These are phyloP conservation scores for Sphecodes monilicornis DNA, from an alignment of 2,888 invertebrate species.

Conservation along the genomic window DNA sequence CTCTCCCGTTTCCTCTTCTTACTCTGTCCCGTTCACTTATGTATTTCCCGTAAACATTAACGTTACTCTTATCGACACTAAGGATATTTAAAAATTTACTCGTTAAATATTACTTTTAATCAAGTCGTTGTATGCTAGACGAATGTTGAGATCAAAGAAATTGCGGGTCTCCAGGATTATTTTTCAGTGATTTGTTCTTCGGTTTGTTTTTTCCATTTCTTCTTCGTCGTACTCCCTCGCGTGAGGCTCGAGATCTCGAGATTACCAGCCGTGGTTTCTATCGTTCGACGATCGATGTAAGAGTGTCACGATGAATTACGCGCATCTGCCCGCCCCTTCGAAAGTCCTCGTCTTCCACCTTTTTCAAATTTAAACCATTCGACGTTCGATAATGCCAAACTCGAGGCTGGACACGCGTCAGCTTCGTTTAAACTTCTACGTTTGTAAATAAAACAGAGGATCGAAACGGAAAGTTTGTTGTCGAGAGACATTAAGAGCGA, in stretches of 20 bases:
- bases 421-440: neutral
- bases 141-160: constrained; percentile 84
- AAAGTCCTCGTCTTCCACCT: constrained; percentile 36
- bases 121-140: constrained; percentile 83
- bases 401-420: neutral
- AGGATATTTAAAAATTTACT: constrained; percentile 76
- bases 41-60: constrained; percentile 26
- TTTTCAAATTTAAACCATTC: neutral
- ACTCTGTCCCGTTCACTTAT: constrained; percentile 58
- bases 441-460: neutral
- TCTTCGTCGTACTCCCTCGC: neutral
- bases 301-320: constrained; percentile 38
- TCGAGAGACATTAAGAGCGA: neutral
- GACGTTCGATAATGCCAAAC: constrained; percentile 1
- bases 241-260: constrained; percentile 28
- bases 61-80: constrained; percentile 73
- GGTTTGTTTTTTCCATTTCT: neutral
- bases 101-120: constrained; percentile 78
- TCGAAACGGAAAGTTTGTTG: neutral
- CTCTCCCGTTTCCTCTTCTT: constrained; percentile 47
- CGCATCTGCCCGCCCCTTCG: constrained; percentile 25
- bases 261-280: constrained; percentile 48
- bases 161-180: constrained; percentile 73
- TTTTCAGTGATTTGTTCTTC: constrained; percentile 13
- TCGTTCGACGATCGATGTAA: constrained; percentile 55